A percentile compares a stretch with the other conserved stretches of the same genome.
phyloP scores from a whole-genome alignment of 1,140 invertebrate species.

The Theocolax elegans region DNA sequence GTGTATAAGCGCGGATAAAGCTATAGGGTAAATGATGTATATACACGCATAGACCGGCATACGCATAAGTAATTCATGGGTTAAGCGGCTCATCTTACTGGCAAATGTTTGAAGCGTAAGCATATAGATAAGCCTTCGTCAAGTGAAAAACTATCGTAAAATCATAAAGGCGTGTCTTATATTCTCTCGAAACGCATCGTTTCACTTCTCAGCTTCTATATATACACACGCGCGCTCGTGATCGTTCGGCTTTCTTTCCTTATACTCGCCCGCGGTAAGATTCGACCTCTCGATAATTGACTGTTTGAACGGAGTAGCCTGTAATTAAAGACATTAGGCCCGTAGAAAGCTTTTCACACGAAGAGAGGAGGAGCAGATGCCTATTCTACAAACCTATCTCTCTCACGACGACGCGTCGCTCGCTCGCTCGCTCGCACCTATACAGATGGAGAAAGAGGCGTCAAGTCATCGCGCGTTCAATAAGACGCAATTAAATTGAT shows the following conservation, averaged over 20 bases:
- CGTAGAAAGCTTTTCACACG: constrained; percentile 39
- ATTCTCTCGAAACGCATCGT: constrained; percentile 7
- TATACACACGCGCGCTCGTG: too few relatives aligned
- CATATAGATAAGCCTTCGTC: not conserved
- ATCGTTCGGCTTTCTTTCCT: constrained; percentile 34
- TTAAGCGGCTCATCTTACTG: too few relatives aligned
- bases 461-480: constrained; percentile 26
- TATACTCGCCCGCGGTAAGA: constrained; percentile 42
- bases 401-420: too few relatives aligned
- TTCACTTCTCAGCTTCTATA: constrained; percentile 8
- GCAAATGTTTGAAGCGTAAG: not conserved
- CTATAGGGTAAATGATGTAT: too few relatives aligned
- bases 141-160: constrained; percentile 29
- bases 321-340: constrained; percentile 61
- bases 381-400: too few relatives aligned
- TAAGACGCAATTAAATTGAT: constrained; percentile 62
- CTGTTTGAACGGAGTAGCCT: constrained; percentile 53
- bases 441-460: constrained; percentile 1
- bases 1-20: too few relatives aligned
- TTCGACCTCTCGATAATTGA: constrained; percentile 54
- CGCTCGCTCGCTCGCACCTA: too few relatives aligned
- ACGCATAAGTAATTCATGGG: too few relatives aligned
- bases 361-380: not conserved
- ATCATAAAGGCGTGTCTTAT: constrained; percentile 12
- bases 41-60: too few relatives aligned